These are phyloP conservation scores for Sesia apiformis DNA, from an alignment of 2,888 invertebrate species.

Conservation along the genomic window DNA sequence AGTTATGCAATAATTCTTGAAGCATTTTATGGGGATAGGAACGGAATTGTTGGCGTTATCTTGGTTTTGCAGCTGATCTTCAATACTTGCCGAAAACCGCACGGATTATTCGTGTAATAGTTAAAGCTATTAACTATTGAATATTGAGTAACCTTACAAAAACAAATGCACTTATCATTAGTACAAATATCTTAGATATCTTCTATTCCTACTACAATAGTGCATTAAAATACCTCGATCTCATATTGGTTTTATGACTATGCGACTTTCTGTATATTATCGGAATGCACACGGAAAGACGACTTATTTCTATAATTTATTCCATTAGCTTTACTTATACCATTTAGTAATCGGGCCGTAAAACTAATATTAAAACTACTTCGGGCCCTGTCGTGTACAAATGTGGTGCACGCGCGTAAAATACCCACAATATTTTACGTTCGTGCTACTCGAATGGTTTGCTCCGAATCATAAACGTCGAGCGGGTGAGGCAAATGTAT, in stretches of 20 bases:
- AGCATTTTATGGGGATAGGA: no score
- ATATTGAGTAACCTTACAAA: no score
- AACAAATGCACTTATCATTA: not conserved
- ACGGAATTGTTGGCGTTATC: no score
- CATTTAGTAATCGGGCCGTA: not conserved
- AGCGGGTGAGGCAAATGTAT: no score
- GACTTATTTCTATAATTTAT: not conserved
- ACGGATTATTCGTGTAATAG: no score
- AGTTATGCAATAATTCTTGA: no score
- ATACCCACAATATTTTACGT: slow-evolving; percentile 28
- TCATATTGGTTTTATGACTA: not conserved
- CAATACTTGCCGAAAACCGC: no score
- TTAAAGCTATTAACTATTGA: no score
- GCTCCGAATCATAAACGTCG: slow-evolving; percentile 7
- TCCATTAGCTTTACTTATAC: not conserved
- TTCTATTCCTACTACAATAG: not conserved
- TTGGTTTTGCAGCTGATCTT: no score
- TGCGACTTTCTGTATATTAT: not conserved
- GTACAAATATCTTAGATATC: not conserved
- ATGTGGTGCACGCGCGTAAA: slow-evolving; percentile 31
- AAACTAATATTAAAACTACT: slow-evolving; percentile 9
- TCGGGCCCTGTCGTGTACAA: slow-evolving; percentile 23
- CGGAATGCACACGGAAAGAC: not conserved
- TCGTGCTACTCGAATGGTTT: slow-evolving; percentile 18
- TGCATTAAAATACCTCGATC: not conserved